Conservation (phyloP, 2,888 invertebrate species). For the Euphydryas editha region DNA sequence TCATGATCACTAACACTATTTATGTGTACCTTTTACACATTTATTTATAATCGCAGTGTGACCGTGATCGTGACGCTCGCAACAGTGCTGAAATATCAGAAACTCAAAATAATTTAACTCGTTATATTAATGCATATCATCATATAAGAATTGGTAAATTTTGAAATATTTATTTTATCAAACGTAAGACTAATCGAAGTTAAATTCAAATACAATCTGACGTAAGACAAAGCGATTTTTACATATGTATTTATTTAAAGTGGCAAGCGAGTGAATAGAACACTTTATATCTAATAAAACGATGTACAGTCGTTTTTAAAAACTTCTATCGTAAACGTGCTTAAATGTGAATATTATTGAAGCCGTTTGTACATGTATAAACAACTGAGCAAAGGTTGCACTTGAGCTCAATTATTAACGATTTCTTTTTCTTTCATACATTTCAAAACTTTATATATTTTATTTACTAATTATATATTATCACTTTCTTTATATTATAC, state of each 20-base stretch:
- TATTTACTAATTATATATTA: slow-evolving; percentile 6
- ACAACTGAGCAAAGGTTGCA: slow-evolving; percentile 38
- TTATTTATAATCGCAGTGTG: too few relatives aligned
- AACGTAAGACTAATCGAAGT: too few relatives aligned
- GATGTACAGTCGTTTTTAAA: slow-evolving; percentile 12
- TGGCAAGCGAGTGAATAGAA: background rate
- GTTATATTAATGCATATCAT: too few relatives aligned
- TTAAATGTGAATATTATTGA: background rate
- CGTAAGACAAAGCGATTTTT: background rate
- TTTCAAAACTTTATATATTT: background rate
- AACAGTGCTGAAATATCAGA: too few relatives aligned
- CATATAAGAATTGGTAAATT: too few relatives aligned
- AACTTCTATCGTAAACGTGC: background rate
- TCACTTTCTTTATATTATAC: background rate
- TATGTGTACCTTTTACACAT: too few relatives aligned
- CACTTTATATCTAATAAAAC: background rate
- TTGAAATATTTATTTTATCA: too few relatives aligned
- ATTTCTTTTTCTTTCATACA: background rate
- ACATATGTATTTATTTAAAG: background rate
- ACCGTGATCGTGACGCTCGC: too few relatives aligned
- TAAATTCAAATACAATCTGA: too few relatives aligned
- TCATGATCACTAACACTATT: too few relatives aligned
- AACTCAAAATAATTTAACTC: too few relatives aligned
- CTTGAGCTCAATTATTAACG: slow-evolving; percentile 36
- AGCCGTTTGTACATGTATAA: slow-evolving; percentile 15